These are phyloP conservation scores for Microtus oregoni DNA, from an alignment of 2,113 vertebrate species.

Conservation along the genomic window DNA sequence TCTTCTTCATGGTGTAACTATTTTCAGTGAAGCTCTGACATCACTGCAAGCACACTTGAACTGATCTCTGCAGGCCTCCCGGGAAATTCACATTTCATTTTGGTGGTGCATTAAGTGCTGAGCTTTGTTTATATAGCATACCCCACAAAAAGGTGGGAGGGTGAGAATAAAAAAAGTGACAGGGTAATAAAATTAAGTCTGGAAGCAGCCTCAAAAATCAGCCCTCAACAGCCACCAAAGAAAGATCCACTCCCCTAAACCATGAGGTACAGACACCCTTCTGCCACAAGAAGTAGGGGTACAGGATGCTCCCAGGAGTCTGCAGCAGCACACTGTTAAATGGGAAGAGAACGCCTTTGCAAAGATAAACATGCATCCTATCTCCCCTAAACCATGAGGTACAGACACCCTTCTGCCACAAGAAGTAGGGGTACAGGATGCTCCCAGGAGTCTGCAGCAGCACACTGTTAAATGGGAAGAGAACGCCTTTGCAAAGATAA, in stretches of 20 bases:
- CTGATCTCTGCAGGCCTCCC: neutral
- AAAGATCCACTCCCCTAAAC: neutral
- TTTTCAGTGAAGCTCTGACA: conserved; percentile 21
- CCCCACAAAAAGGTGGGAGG: neutral
- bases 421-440: neutral
- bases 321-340: neutral
- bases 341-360: neutral
- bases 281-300: neutral
- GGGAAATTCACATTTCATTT: conserved; percentile 10
- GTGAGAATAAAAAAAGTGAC: neutral
- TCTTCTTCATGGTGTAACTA: neutral
- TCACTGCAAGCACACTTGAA: neutral
- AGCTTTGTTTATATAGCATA: neutral
- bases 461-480: neutral
- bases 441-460: neutral
- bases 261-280: neutral
- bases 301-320: neutral
- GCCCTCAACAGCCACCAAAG: neutral
- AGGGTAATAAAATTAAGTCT: neutral
- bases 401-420: neutral
- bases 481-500: neutral
- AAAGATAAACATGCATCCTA: conserved; percentile 36
- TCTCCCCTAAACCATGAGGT: neutral
- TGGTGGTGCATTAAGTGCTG: neutral
- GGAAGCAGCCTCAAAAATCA: neutral